Evolutionary conservation across 2,113 vertebrate genomes (phyloP).

Genomic region (Ahaetulla prasina): DNA sequence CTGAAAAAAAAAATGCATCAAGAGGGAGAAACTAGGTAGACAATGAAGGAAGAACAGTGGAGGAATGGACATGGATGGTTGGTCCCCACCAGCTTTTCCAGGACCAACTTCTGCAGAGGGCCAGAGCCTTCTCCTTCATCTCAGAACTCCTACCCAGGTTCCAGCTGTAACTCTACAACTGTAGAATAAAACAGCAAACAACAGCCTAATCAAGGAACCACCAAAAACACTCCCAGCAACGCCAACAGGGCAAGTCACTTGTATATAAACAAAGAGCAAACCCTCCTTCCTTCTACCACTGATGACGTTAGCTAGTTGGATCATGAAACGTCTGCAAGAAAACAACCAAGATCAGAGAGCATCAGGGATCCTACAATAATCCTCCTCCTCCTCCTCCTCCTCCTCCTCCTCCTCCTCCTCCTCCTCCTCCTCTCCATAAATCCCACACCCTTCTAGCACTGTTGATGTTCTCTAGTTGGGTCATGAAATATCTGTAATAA

Average conservation of each 20-base stretch:
- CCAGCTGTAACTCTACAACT: background rate
- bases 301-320: background rate
- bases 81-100: background rate
- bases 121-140: background rate
- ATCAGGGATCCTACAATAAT: accelerated
- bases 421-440: no score
- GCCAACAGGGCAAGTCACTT: no score
- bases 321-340: no score
- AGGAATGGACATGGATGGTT: background rate
- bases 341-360: no score
- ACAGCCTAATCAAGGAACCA: no score
- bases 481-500: no score
- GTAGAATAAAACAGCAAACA: background rate
- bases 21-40: background rate
- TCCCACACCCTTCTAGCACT: no score
- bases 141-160: background rate
- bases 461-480: no score
- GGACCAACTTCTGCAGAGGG: background rate
- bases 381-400: background rate
- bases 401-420: background rate
- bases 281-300: background rate
- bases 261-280: background rate
- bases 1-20: background rate
- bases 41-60: background rate
- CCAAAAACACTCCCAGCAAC: no score